These are phyloP conservation scores for Bothrops jararaca DNA, from an alignment of 2,113 vertebrate genomes.

Conservation along the genomic window DNA sequence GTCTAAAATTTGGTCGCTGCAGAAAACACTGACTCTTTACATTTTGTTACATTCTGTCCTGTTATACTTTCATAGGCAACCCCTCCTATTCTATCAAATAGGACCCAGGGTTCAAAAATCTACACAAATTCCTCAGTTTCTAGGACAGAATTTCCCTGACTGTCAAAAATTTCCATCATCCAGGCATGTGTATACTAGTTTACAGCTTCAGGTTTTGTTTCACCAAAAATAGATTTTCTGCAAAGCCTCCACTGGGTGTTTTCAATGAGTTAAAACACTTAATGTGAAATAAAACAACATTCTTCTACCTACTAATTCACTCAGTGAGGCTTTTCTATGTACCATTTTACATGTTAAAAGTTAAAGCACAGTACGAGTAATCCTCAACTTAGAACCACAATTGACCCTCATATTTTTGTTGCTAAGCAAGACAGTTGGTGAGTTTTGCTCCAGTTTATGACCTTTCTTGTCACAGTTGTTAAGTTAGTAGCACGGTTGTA, in stretches of 20 bases:
- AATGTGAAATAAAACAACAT: not conserved
- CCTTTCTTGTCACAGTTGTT: not conserved
- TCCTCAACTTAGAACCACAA: not conserved
- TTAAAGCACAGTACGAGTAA: not conserved
- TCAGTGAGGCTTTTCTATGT: not conserved
- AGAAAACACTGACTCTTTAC: not conserved
- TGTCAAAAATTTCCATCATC: not conserved
- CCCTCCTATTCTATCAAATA: not conserved
- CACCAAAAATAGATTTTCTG: not conserved
- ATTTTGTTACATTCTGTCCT: not conserved
- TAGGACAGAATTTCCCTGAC: not conserved
- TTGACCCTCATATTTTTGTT: not conserved
- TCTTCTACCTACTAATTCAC: not conserved
- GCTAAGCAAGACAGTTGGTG: not conserved
- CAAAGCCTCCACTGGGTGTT: not conserved
- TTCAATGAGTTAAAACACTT: not conserved
- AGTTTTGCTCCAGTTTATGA: not conserved
- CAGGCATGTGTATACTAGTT: not conserved
- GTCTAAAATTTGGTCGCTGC: not conserved
- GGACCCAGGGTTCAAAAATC: not conserved
- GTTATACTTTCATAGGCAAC: not conserved
- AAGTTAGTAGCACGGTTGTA: not conserved
- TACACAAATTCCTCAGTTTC: not conserved
- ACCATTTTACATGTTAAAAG: not conserved
- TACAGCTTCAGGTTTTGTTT: not conserved